These are phyloP conservation scores for Phasianus colchicus DNA, from an alignment of 2,113 vertebrate species.

Conservation along the genomic window DNA sequence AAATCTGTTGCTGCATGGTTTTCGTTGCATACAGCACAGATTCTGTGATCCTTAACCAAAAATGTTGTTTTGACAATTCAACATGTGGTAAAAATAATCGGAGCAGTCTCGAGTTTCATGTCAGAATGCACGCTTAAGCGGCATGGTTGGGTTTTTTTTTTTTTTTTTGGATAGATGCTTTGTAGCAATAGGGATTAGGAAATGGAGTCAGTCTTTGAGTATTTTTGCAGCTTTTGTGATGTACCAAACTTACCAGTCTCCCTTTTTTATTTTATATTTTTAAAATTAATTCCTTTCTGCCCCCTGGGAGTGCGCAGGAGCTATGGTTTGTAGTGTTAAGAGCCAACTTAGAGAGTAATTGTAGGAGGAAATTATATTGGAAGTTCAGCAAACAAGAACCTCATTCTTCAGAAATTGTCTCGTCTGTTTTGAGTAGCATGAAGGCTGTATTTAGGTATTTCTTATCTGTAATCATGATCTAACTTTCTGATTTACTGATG, in stretches of 20 bases:
- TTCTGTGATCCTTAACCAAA: conserved; percentile 4
- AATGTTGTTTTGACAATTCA: background rate
- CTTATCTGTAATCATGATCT: background rate
- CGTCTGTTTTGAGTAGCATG: background rate
- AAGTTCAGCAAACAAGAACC: background rate
- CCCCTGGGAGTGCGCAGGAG: background rate
- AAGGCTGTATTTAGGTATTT: background rate
- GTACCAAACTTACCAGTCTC: background rate
- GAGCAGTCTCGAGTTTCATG: background rate
- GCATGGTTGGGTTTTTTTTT: background rate
- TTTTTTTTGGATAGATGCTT: background rate
- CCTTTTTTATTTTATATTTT: background rate
- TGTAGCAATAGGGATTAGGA: background rate
- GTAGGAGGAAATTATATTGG: background rate
- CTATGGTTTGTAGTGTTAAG: background rate
- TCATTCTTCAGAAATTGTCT: background rate
- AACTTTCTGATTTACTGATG: background rate
- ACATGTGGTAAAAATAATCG: conserved; percentile 12
- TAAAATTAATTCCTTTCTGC: background rate
- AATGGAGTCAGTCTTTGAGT: background rate
- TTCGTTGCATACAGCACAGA: background rate
- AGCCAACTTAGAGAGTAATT: background rate
- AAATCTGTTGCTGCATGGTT: background rate
- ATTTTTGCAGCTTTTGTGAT: background rate
- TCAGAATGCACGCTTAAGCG: background rate